Evolutionary conservation across 1,140 invertebrate species (phyloP).

Genomic region (Agrilus planipennis): DNA sequence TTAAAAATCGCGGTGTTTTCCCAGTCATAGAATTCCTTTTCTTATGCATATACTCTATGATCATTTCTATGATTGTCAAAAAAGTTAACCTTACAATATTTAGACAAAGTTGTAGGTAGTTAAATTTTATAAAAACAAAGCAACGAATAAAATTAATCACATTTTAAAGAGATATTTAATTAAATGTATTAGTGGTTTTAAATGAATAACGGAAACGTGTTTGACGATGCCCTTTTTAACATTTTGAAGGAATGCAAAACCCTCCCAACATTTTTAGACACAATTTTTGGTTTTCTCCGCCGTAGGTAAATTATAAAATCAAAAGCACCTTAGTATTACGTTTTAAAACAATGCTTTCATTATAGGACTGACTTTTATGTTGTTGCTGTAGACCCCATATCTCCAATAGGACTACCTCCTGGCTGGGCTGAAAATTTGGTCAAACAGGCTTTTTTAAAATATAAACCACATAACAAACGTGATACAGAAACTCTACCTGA

Average conservation of each 20-base stretch:
- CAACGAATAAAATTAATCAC: no score
- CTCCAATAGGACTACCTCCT: slow-evolving; percentile 56
- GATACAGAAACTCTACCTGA: slow-evolving; percentile 16
- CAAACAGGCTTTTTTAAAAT: slow-evolving; percentile 42
- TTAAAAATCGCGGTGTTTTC: no score
- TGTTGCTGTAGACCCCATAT: slow-evolving; percentile 41
- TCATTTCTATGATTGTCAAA: no score
- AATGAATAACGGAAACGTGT: slow-evolving; percentile 10
- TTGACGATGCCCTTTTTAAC: slow-evolving; percentile 26
- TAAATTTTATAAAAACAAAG: no score
- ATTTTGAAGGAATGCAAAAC: slow-evolving; percentile 43
- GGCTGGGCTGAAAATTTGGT: slow-evolving; percentile 60
- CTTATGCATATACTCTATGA: no score
- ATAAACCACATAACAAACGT: slow-evolving; percentile 34
- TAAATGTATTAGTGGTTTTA: no score
- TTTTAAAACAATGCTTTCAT: slow-evolving; percentile 9
- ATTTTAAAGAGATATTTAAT: no score
- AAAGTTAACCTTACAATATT: no score
- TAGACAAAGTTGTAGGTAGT: no score
- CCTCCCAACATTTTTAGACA: slow-evolving; percentile 48
- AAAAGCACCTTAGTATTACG: slow-evolving; percentile 7
- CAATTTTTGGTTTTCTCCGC: slow-evolving; percentile 54
- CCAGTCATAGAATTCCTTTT: no score
- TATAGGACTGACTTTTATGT: slow-evolving; percentile 67
- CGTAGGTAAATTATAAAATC: slow-evolving; percentile 37